Percentiles rank a stretch among this genome's conserved stretches.
Evolutionary conservation across 2,888 invertebrate species (phyloP).

Genomic region (Dioctria rufipes): DNA sequence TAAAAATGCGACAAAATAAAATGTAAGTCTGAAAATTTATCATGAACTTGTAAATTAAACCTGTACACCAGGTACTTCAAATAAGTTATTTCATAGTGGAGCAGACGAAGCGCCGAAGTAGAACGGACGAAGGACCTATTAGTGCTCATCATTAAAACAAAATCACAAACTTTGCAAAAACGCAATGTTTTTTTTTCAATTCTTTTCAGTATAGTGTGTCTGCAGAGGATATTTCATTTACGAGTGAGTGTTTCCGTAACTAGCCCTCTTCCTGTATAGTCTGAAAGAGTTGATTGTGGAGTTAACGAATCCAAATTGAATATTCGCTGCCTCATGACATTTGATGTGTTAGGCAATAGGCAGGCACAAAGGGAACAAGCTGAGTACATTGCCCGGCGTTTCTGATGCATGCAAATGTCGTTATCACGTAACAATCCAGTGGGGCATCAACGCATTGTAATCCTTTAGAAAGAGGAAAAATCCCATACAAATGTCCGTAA

Average conservation of each 20-base stretch:
- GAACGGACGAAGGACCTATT: too few species aligned
- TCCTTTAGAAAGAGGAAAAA: constrained; percentile 8
- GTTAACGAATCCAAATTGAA: constrained; percentile 31
- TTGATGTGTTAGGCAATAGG: neutral
- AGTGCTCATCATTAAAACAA: neutral
- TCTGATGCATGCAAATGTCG: constrained; percentile 31
- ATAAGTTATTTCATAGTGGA: too few species aligned
- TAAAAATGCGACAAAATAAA: too few species aligned
- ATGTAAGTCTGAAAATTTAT: too few species aligned
- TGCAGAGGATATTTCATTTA: constrained; percentile 14
- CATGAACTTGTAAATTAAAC: too few species aligned
- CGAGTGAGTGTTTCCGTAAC: neutral
- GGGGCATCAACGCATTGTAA: constrained; percentile 17
- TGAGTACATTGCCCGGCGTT: constrained; percentile 3
- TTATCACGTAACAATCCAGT: constrained; percentile 31
- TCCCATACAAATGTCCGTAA: neutral
- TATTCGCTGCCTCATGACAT: constrained; percentile 18
- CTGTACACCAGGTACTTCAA: too few species aligned
- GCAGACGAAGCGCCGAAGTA: too few species aligned
- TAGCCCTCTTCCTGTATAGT: neutral
- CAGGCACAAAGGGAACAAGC: neutral
- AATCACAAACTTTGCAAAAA: neutral
- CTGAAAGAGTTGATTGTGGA: constrained; percentile 5
- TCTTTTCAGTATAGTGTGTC: neutral
- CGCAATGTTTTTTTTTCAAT: neutral